Evolutionary conservation across 2,797 vertebrate genomes (phyloP).

Genomic region (Rhinatrema bivittatum): DNA sequence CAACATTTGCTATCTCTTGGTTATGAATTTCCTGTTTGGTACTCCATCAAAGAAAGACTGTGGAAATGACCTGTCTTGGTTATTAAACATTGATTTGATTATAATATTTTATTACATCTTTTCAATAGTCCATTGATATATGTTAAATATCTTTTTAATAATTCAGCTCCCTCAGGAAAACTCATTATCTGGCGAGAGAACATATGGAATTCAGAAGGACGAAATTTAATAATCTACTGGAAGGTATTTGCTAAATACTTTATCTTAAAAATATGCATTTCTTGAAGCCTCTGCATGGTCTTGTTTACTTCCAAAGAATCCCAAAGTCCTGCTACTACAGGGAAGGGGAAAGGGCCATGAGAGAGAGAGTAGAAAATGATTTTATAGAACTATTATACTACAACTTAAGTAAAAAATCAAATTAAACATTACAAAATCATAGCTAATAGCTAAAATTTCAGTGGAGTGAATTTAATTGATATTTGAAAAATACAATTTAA

Average conservation of each 20-base stretch:
- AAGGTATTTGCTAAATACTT: conserved; percentile 44
- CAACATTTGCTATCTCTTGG: no score
- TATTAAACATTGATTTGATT: neutral
- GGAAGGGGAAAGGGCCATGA: no score
- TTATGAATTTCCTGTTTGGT: no score
- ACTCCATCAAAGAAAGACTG: neutral
- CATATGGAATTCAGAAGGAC: conserved; percentile 39
- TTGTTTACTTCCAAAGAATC: conserved; percentile 1
- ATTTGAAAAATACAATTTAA: no score
- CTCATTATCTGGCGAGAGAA: conserved; percentile 59
- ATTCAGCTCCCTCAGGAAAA: conserved; percentile 51
- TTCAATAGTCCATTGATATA: no score
- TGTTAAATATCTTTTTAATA: neutral
- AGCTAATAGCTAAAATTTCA: no score
- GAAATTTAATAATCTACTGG: conserved; percentile 57
- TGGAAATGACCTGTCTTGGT: no score
- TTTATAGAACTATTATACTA: no score
- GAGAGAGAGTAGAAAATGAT: no score
- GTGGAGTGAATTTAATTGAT: no score
- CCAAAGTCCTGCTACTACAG: neutral
- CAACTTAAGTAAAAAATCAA: no score
- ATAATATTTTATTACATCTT: neutral
- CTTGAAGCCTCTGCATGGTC: neutral
- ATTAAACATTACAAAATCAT: no score
- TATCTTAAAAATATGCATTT: neutral